These are phyloP conservation scores for Xylocopa sonorina DNA, from an alignment of 1,140 invertebrate genomes.

Conservation along the genomic window DNA sequence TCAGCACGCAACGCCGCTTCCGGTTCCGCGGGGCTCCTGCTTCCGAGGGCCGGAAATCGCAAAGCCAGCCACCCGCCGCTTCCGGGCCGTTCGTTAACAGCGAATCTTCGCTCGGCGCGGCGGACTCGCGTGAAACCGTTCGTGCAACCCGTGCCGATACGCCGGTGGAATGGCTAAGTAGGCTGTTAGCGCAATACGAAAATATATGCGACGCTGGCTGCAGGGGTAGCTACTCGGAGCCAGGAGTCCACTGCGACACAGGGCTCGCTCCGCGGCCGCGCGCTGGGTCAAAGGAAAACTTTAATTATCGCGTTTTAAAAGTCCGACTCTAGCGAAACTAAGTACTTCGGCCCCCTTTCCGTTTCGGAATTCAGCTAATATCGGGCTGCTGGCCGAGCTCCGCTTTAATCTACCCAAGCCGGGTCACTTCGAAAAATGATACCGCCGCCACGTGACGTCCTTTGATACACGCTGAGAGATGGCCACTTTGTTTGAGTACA, in stretches of 20 bases:
- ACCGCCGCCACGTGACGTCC: not conserved
- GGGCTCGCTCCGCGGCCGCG: no score
- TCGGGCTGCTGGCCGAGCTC: not conserved
- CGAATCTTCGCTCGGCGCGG: not conserved
- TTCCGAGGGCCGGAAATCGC: slow-evolving; percentile 30
- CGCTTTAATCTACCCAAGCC: not conserved
- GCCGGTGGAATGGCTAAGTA: slow-evolving; percentile 41
- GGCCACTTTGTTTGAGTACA: not conserved
- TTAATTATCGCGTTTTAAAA: slow-evolving; percentile 34
- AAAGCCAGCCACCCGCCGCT: not conserved
- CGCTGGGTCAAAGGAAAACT: not conserved
- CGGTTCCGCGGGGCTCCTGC: slow-evolving; percentile 18
- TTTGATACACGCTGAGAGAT: not conserved
- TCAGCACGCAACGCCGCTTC: slow-evolving; percentile 3
- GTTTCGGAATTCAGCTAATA: slow-evolving; percentile 18
- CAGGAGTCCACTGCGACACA: slow-evolving; percentile 22
- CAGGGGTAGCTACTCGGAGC: not conserved
- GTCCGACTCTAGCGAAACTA: not conserved
- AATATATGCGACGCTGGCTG: slow-evolving; percentile 27
- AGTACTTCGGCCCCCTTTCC: not conserved
- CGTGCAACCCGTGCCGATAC: slow-evolving; percentile 1
- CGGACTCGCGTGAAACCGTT: slow-evolving; percentile 28
- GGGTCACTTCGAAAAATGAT: not conserved
- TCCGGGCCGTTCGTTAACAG: slow-evolving; percentile 25
- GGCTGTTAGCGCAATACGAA: slow-evolving; percentile 51